These are phyloP conservation scores for Callocephalon fimbriatum DNA, from an alignment of 2,113 vertebrate species.

Conservation along the genomic window DNA sequence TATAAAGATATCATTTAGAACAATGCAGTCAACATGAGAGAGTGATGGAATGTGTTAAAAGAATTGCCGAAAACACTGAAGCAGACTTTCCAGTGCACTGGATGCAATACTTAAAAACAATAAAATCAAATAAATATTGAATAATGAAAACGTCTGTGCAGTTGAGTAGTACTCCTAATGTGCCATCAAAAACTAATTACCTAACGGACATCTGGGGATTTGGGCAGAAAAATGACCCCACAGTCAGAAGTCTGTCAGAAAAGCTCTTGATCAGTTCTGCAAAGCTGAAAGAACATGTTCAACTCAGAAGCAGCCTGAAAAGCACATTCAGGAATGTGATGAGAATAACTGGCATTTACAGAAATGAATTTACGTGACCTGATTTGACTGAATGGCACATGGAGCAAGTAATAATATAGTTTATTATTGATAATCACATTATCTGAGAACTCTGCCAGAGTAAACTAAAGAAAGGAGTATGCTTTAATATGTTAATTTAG, in stretches of 20 bases:
- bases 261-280: background rate
- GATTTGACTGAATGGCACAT: background rate
- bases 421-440: background rate
- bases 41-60: background rate
- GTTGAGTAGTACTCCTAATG: background rate
- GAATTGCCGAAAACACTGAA: background rate
- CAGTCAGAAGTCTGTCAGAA: background rate
- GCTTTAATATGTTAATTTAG: background rate
- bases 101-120: background rate
- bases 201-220: background rate
- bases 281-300: background rate
- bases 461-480: background rate
- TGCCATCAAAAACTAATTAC: background rate
- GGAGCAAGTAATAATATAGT: background rate
- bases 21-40: background rate
- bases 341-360: accelerated
- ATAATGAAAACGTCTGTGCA: background rate
- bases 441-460: background rate
- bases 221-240: background rate
- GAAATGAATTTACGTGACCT: background rate
- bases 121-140: background rate
- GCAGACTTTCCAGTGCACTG: background rate
- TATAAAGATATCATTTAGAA: background rate
- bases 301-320: background rate
- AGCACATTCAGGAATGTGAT: accelerated